Evolutionary conservation across 2,113 vertebrate species (phyloP), one percentile per base, ranked within the genome.

Genomic region (Otis tarda): DNA sequence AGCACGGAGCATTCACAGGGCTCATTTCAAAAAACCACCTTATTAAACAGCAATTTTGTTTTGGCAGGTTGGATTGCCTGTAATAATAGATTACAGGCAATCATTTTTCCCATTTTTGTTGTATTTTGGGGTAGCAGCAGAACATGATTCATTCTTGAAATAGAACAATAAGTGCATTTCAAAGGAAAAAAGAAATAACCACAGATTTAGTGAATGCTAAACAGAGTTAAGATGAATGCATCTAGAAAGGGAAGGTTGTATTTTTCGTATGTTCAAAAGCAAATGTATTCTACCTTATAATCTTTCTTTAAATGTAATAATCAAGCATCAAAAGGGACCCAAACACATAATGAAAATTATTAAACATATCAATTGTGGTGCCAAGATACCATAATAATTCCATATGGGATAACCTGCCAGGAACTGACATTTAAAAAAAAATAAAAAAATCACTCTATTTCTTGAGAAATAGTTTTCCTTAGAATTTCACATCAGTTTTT

Each of bases 221-320:
- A 88, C 30, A 59, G 49, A 79, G 64, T 68, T 81, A 78, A 94
- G 95, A 94, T 56, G 35, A 96, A 94, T 68, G 43, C 83, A 87
- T 35, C 83, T 89, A 53, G 77, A 87, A 97, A 79, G 21, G 23
- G 24, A 93, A 93, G 49, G 73, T 49, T 71, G 74, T 87, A 41
- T 24, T 93, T 95, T 95, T 87, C 49, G 1, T 45, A 20, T 13
- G 39, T 60, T 94, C 77, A 84, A 92, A 95, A 92, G 87, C 12
- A 91, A 92, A 92, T 33, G 4, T 15, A 52, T 59, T 81, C 83
- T 87, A 95, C 93, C 83, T 95, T 95, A 68, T 95, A 96, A 96
- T 95, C 77, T 95, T 92, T 59, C 59, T 89, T 83, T 82, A 95
- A 94, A 94, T 73, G 87, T 81, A 95, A 92, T 95, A 84, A 92